Evolutionary conservation across 2,888 invertebrate genomes (phyloP).

Genomic region (Herminia tarsipennalis): DNA sequence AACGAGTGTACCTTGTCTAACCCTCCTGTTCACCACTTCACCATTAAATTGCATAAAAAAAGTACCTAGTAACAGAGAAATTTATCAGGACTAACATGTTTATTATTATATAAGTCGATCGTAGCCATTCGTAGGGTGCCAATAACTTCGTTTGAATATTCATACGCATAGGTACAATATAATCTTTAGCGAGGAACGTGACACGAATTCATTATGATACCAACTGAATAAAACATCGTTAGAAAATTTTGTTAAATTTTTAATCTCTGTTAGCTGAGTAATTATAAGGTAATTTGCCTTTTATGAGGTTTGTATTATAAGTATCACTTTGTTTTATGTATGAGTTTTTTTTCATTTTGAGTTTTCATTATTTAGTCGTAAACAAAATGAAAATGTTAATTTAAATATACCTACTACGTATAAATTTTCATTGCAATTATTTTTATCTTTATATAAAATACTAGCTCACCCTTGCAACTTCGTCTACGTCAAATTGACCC

Average conservation of each 20-base stretch:
- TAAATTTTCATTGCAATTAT: too few relatives aligned
- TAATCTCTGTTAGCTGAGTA: conserved; percentile 30
- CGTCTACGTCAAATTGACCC: too few relatives aligned
- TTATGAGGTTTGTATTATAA: conserved; percentile 12
- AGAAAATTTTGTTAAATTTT: conserved; percentile 28
- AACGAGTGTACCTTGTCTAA: too few relatives aligned
- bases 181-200: conserved; percentile 54
- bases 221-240: conserved; percentile 44
- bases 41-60: too few relatives aligned
- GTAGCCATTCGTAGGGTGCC: conserved; percentile 27
- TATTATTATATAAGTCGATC: conserved; percentile 32
- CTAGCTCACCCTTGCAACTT: too few relatives aligned
- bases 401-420: too few relatives aligned
- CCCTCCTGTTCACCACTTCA: too few relatives aligned
- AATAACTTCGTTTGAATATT: conserved; percentile 60
- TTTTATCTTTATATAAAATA: too few relatives aligned
- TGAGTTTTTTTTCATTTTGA: too few relatives aligned
- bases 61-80: neutral
- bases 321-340: conserved; percentile 2
- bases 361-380: too few relatives aligned
- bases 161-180: conserved; percentile 53
- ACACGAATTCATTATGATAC: conserved; percentile 48
- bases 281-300: conserved; percentile 27
- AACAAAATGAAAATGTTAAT: too few relatives aligned
- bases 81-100: conserved; percentile 16